Evolutionary conservation across 2,113 vertebrate species (phyloP).

Genomic region (Engystomops pustulosus): DNA sequence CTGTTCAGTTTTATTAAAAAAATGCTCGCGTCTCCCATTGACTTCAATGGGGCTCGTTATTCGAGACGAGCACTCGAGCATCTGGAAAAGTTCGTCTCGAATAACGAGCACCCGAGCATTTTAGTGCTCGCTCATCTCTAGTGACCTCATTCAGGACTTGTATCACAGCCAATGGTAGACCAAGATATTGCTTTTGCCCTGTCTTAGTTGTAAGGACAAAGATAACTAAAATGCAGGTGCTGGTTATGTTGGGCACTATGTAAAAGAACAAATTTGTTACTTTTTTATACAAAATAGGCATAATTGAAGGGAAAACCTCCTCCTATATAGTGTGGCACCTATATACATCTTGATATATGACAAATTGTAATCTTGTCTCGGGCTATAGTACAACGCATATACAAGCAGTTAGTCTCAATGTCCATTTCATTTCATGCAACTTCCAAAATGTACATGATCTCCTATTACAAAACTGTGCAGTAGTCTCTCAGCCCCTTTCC

Average conservation of each 20-base stretch:
- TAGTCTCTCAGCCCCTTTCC: neutral
- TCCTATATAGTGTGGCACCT: neutral
- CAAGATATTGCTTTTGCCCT: no score
- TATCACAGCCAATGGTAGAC: no score
- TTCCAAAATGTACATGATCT: neutral
- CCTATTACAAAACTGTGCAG: neutral
- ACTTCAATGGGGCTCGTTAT: no score
- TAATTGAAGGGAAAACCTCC: neutral
- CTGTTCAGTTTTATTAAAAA: no score
- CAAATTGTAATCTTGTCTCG: neutral
- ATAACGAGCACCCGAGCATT: no score
- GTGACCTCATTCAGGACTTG: no score
- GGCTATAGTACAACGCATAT: slow-evolving; percentile 13
- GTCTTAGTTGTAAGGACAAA: neutral
- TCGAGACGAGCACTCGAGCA: no score
- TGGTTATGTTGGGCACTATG: neutral
- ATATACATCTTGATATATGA: neutral
- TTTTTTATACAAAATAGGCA: neutral
- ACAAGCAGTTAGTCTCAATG: slow-evolving; percentile 12
- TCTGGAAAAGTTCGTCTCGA: no score
- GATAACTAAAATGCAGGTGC: neutral
- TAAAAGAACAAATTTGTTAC: neutral
- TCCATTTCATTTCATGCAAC: neutral
- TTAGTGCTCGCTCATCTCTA: no score
- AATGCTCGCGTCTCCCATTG: no score